Conservation (phyloP, 1,140 invertebrate species). For the Polyergus mexicanus region DNA sequence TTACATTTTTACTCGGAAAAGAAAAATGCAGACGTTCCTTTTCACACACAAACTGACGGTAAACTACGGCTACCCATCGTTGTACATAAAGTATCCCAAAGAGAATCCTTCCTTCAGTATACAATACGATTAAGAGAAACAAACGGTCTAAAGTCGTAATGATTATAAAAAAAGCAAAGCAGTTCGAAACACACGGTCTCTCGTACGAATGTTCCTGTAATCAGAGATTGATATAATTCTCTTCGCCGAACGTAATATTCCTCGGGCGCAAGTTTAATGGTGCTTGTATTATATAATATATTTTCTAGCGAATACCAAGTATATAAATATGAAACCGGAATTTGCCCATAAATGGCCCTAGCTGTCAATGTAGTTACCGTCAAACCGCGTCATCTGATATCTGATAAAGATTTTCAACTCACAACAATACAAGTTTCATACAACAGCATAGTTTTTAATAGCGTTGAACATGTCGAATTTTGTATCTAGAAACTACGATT, state of each 20-base stretch:
- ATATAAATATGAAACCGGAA: too few species aligned
- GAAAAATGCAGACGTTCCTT: constrained; percentile 29
- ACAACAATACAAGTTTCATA: too few species aligned
- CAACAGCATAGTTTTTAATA: too few species aligned
- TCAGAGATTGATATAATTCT: constrained; percentile 29
- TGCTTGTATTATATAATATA: constrained; percentile 22
- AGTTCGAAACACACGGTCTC: neutral
- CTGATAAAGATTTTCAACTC: too few species aligned
- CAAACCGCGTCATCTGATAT: too few species aligned
- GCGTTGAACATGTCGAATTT: too few species aligned
- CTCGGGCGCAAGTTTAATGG: constrained; percentile 6
- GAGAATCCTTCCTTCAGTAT: constrained; percentile 36
- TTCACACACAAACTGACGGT: neutral
- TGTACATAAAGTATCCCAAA: constrained; percentile 61
- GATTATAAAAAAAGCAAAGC: constrained; percentile 13
- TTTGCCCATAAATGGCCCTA: too few species aligned
- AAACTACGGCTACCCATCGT: constrained; percentile 26
- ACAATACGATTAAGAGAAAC: constrained; percentile 37
- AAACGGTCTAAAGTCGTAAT: constrained; percentile 2
- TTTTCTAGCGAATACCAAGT: neutral
- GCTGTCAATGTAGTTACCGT: too few species aligned
- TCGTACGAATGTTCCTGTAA: constrained; percentile 52
- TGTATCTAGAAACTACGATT: too few species aligned
- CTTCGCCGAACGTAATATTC: constrained; percentile 13
- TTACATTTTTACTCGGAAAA: constrained; percentile 18